Conservation (phyloP, 2,888 invertebrate species). For the Orthonevra nobilis region DNA sequence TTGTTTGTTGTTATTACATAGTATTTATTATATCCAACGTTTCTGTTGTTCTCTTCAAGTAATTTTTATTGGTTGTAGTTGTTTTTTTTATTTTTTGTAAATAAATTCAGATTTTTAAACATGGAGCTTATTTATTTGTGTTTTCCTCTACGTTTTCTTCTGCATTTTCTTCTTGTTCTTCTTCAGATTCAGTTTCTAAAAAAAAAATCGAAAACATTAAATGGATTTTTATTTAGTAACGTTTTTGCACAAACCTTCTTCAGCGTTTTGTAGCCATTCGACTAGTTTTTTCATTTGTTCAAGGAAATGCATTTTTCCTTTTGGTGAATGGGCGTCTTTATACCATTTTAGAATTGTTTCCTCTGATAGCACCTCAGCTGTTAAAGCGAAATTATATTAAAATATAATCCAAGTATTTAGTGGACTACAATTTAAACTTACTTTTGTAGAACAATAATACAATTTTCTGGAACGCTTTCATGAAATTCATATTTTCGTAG, state of each 20-base stretch:
- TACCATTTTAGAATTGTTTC: conserved; percentile 98
- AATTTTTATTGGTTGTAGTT: too few species aligned
- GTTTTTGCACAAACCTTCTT: conserved; percentile 84
- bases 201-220: conserved; percentile 2
- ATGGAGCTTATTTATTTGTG: conserved; percentile 42
- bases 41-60: too few species aligned
- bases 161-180: conserved; percentile 76
- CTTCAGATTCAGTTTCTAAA: conserved; percentile 80
- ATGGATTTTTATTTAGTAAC: not conserved
- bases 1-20: conserved; percentile 32
- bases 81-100: conserved; percentile 36
- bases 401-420: not conserved
- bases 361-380: conserved; percentile 95
- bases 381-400: conserved; percentile 16
- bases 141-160: conserved; percentile 58
- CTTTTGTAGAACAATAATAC: conserved; percentile 97
- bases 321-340: conserved; percentile 94
- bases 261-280: conserved; percentile 98
- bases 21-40: too few species aligned
- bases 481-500: conserved; percentile 99
- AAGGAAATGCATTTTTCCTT: conserved; percentile 98
- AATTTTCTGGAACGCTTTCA: conserved; percentile 99
- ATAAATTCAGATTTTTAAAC: conserved; percentile 52
- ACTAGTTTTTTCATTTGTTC: conserved; percentile 99
- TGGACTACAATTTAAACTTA: too few species aligned